Percentiles rank a stretch among this genome's conserved stretches.
phyloP scores from a whole-genome alignment of 2,113 vertebrate species.

The Pantherophis guttatus region DNA sequence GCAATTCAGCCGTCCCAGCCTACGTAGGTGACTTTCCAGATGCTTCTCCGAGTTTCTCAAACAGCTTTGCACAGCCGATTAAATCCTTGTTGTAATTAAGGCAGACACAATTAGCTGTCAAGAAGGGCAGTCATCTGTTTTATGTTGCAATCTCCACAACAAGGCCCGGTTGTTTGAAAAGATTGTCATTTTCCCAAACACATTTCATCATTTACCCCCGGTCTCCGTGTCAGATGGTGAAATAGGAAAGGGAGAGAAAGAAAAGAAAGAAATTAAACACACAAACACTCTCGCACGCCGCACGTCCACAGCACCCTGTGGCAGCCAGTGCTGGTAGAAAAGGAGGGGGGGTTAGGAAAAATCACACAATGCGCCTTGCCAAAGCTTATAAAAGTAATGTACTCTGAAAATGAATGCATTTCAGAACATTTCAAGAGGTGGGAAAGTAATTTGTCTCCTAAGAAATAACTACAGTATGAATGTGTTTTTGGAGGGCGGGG shows the following conservation, averaged over 20 bases:
- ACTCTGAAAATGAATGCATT: slow-evolving; percentile 68
- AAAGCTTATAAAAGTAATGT: slow-evolving; percentile 68
- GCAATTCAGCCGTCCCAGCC: slow-evolving; percentile 40
- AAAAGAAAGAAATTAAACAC: not conserved
- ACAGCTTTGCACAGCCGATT: slow-evolving; percentile 64
- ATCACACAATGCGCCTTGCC: slow-evolving; percentile 64
- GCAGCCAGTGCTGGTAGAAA: slow-evolving; percentile 44
- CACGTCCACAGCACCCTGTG: slow-evolving; percentile 24
- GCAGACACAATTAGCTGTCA: slow-evolving; percentile 73
- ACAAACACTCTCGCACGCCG: not conserved
- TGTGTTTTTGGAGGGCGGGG: not conserved
- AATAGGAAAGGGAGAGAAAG: slow-evolving; percentile 45
- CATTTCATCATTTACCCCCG: slow-evolving; percentile 71
- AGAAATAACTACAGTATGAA: slow-evolving; percentile 57
- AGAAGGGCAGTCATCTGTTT: slow-evolving; percentile 71
- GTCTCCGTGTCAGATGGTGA: slow-evolving; percentile 62
- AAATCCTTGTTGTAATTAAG: slow-evolving; percentile 76
- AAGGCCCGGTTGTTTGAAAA: slow-evolving; percentile 61
- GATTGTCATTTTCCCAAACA: slow-evolving; percentile 69
- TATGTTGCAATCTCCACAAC: slow-evolving; percentile 70
- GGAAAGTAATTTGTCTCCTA: slow-evolving; percentile 68
- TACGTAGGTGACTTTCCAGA: slow-evolving; percentile 58
- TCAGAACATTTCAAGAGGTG: slow-evolving; percentile 57
- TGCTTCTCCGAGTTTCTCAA: slow-evolving; percentile 45
- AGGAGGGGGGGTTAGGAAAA: slow-evolving; percentile 29